phyloP scores from a whole-genome alignment of 2,888 invertebrate genomes.

The Ctena decussata region DNA sequence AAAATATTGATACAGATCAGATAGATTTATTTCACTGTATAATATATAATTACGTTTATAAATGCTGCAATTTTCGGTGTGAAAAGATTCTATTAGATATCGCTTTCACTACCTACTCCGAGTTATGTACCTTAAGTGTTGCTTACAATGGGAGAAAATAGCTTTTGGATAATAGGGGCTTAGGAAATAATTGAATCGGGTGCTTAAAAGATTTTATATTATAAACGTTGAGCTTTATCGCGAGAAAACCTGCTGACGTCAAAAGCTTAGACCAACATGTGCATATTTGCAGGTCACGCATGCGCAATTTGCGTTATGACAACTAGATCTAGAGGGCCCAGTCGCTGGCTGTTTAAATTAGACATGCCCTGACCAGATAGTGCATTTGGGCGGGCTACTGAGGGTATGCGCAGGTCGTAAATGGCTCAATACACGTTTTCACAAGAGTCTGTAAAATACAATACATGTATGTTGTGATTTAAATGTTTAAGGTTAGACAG shows the following conservation, averaged over 20 bases:
- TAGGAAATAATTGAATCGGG: conserved; percentile 10
- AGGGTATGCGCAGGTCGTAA: no score
- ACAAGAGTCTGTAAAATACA: background rate
- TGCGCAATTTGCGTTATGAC: no score
- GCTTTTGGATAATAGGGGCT: background rate
- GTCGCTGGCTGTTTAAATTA: no score
- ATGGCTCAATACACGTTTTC: no score
- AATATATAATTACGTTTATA: background rate
- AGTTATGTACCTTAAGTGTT: background rate
- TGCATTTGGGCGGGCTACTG: no score
- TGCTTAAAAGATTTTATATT: conserved; percentile 3
- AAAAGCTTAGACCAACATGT: no score
- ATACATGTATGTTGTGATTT: background rate
- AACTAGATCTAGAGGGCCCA: no score
- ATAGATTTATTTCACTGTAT: background rate
- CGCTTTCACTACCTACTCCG: background rate
- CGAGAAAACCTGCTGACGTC: no score
- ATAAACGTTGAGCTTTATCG: no score
- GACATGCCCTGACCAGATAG: no score
- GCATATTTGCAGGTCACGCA: no score
- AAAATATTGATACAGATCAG: background rate
- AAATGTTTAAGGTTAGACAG: background rate
- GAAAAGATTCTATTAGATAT: background rate
- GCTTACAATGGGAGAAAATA: background rate
- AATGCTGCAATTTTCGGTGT: background rate